These are phyloP conservation scores for Bubo scandiacus DNA, from an alignment of 2,113 vertebrate genomes.

Conservation along the genomic window DNA sequence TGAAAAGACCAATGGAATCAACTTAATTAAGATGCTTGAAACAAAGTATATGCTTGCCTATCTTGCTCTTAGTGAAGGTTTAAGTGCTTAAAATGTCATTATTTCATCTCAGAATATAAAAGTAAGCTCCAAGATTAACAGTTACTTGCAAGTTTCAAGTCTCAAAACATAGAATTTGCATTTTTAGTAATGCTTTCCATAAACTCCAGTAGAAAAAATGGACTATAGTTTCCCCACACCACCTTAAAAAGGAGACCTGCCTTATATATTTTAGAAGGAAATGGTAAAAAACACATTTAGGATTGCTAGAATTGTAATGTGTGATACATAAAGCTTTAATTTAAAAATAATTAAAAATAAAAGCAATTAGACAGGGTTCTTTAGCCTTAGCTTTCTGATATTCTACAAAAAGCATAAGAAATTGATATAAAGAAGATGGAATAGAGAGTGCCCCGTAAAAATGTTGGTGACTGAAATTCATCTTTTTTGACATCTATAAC, in stretches of 20 bases:
- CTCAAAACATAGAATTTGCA: slow-evolving; percentile 4
- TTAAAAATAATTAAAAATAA: neutral
- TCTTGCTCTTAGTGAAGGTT: neutral
- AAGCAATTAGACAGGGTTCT: neutral
- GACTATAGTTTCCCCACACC: neutral
- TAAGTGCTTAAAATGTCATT: slow-evolving; percentile 19
- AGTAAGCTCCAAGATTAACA: slow-evolving; percentile 10
- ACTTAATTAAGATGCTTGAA: neutral
- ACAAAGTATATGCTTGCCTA: neutral
- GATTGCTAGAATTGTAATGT: neutral
- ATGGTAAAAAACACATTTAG: neutral
- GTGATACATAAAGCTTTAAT: neutral
- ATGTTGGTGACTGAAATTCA: slow-evolving; percentile 31
- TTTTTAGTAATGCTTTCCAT: neutral
- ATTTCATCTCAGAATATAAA: slow-evolving; percentile 5
- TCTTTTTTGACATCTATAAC: slow-evolving; percentile 41
- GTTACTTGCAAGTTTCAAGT: neutral
- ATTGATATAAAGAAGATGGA: neutral
- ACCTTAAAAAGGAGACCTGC: neutral
- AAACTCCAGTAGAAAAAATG: neutral
- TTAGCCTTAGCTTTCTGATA: neutral
- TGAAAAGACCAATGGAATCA: slow-evolving; percentile 6
- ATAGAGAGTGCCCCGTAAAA: neutral
- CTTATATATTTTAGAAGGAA: neutral
- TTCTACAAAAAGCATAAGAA: neutral